A percentile compares a stretch with the other conserved stretches of the same genome.
Conservation (phyloP, 2,797 vertebrate species). For the Anguilla marmorata region DNA sequence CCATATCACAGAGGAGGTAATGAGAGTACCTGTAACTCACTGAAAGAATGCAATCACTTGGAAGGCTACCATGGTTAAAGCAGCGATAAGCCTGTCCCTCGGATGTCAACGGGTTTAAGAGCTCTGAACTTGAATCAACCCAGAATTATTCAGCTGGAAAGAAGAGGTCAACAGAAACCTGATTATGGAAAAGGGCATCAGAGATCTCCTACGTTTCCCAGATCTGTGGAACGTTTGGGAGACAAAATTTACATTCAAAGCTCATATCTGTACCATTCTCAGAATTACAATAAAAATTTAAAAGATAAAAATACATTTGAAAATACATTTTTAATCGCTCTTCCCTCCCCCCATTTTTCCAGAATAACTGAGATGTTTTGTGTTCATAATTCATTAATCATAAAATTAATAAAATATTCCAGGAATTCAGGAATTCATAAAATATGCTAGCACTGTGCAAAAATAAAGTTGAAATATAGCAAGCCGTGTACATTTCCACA, state of each 20-base stretch:
- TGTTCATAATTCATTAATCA: background rate
- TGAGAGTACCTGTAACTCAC: slow-evolving; percentile 8
- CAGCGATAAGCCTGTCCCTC: slow-evolving; percentile 9
- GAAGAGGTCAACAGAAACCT: background rate
- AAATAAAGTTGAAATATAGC: slow-evolving; percentile 21
- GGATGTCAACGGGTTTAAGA: background rate
- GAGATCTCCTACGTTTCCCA: background rate
- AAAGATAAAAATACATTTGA: background rate
- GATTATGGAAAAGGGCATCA: background rate
- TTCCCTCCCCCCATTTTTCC: background rate
- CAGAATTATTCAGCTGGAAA: slow-evolving; percentile 10
- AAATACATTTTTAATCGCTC: background rate
- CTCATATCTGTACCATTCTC: slow-evolving; percentile 19
- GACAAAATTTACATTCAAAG: background rate
- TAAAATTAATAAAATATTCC: background rate
- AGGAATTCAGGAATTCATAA: background rate
- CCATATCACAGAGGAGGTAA: background rate
- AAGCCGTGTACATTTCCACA: slow-evolving; percentile 16
- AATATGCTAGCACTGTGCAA: slow-evolving; percentile 22
- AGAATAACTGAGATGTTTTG: background rate
- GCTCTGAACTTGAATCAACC: background rate
- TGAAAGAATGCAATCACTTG: slow-evolving; percentile 12
- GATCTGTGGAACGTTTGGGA: background rate
- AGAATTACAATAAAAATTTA: background rate
- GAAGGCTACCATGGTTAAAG: slow-evolving; percentile 34